Evolutionary conservation across 2,888 invertebrate species (phyloP), one percentile per base, ranked within the genome.

Genomic region (Caenorhabditis sp.): DNA sequence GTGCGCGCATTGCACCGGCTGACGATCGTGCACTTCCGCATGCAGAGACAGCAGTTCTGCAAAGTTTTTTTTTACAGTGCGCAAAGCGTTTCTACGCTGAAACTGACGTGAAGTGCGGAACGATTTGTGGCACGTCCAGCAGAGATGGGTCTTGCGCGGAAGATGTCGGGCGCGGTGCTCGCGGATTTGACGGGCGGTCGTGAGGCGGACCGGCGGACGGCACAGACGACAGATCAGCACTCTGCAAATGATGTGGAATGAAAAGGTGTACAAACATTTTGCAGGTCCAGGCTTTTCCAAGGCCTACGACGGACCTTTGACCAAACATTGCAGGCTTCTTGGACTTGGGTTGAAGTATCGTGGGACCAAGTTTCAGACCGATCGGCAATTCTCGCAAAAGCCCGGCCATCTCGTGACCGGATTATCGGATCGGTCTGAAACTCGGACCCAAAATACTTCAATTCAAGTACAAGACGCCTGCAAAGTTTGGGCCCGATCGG

Each of bases 121-220:
- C 5, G 82, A 68, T 55, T 80, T 80, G 58, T 82, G 77, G 24
- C 82, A 82, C 15, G 65, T 76, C 80, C 80, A 82, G 41, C 82
- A 82, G 8, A 82, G 46, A 58, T 82, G 79, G 0, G 74, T 66
- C 45, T 65, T 63, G 11, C 78, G 52, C 9, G 73, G 75, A n/a
- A 43, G 63, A 56, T 82, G 82, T 39, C 59, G 46, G 0, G 50
- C 27, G 8, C 71, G 71, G 35, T 82, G 82, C 35, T 80, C 82
- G 32, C 71, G 73, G 58, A 65, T 66, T 15, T 77, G 66, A 13
- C 72, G 66, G 15, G 37, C 22, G 0, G 66, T 72, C 2, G 66
- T 46, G 7, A 77, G 58, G 20, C 71, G 56, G 37, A 45, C 53
- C 1, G 65, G 63, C 15, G 72, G 72, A 27, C 39, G 37, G 43